A percentile compares a stretch with the other conserved stretches of the same genome.
Evolutionary conservation across 2,113 vertebrate species (phyloP).

Genomic region (Podilymbus podiceps): DNA sequence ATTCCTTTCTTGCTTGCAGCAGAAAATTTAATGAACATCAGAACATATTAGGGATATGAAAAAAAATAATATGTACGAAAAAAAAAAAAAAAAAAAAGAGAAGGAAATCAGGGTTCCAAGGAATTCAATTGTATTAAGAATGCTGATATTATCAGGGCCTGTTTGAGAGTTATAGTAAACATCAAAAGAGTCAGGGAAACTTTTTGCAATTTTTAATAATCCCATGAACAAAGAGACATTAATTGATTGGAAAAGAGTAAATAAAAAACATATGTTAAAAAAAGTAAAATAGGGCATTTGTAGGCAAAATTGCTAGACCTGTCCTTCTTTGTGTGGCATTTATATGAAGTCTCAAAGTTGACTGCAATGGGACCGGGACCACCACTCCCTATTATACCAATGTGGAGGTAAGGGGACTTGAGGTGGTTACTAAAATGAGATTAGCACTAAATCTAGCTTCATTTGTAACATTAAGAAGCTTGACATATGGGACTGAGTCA

Average conservation of each 20-base stretch:
- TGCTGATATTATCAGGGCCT: neutral
- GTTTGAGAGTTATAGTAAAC: neutral
- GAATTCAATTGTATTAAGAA: neutral
- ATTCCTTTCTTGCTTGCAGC: neutral
- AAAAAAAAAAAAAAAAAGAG: neutral
- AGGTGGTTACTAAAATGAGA: neutral
- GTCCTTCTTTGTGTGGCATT: neutral
- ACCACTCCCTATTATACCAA: neutral
- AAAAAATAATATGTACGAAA: neutral
- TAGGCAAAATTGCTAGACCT: neutral
- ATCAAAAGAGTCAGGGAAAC: constrained; percentile 28
- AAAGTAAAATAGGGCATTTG: neutral
- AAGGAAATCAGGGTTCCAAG: neutral
- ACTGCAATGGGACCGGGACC: neutral
- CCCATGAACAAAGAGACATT: neutral
- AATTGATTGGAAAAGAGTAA: constrained; percentile 8
- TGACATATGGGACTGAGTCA: constrained; percentile 11
- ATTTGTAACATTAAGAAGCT: constrained; percentile 43
- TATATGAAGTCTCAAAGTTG: neutral
- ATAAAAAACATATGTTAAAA: constrained; percentile 23
- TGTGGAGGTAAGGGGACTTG: neutral
- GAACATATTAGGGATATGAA: neutral
- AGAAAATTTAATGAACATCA: neutral
- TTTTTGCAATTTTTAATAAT: neutral
- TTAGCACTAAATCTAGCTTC: neutral